These are phyloP conservation scores for Eupeodes corollae DNA, from an alignment of 1,140 invertebrate species.

Conservation along the genomic window DNA sequence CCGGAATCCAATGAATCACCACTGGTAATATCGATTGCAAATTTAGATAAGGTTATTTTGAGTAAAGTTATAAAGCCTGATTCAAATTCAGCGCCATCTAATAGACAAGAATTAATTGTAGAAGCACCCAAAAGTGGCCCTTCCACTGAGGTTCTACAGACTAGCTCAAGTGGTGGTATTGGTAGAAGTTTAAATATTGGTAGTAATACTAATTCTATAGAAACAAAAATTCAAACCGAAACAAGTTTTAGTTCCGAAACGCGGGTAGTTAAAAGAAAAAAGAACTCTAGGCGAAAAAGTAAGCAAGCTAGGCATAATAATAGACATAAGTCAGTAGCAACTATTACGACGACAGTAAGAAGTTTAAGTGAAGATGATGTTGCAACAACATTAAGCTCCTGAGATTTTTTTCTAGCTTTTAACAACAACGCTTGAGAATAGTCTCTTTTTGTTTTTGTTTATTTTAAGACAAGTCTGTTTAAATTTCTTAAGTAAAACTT, in stretches of 20 bases:
- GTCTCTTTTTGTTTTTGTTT: too few species aligned
- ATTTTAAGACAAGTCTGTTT: too few species aligned
- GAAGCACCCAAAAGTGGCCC: slow-evolving; percentile 12
- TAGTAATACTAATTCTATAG: background rate
- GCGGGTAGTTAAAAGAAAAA: slow-evolving; percentile 27
- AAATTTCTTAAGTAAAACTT: too few species aligned
- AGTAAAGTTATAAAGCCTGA: slow-evolving; percentile 29
- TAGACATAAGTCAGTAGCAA: slow-evolving; percentile 5
- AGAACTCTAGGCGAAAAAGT: slow-evolving; percentile 11
- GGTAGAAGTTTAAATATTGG: slow-evolving; percentile 4
- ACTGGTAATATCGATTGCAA: slow-evolving; percentile 37
- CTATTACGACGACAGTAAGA: slow-evolving; percentile 7
- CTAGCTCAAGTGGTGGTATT: slow-evolving; percentile 1
- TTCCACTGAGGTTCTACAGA: background rate
- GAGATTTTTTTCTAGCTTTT: too few species aligned
- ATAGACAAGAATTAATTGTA: slow-evolving; percentile 19
- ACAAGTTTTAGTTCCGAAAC: slow-evolving; percentile 19
- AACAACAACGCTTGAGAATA: too few species aligned
- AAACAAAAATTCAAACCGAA: background rate
- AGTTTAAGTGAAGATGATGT: too few species aligned
- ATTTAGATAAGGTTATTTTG: slow-evolving; percentile 36
- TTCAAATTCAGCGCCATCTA: slow-evolving; percentile 24
- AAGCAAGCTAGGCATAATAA: slow-evolving; percentile 9
- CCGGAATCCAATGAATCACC: slow-evolving; percentile 37
- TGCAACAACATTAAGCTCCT: slow-evolving; percentile 1